phyloP scores from a whole-genome alignment of 2,888 invertebrate species.

The Prenolepis imparis region DNA sequence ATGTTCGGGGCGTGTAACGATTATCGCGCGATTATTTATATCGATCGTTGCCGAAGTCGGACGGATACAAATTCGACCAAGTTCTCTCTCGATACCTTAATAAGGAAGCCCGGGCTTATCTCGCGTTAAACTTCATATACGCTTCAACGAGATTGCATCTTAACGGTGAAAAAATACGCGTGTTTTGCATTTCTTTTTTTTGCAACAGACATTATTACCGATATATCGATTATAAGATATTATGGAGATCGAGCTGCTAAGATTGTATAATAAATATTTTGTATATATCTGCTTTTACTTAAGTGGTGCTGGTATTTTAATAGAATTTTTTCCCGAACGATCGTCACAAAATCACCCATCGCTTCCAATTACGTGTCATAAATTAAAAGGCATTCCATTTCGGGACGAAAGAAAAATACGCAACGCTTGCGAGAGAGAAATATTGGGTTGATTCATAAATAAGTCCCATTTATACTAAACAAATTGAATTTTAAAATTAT shows the following conservation, averaged over 20 bases:
- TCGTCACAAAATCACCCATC: conserved; percentile 2
- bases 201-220: not conserved
- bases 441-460: too few species aligned
- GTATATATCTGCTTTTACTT: not conserved
- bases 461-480: too few species aligned
- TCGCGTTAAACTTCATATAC: conserved; percentile 20
- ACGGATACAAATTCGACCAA: conserved; percentile 43
- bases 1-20: conserved; percentile 45
- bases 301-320: conserved; percentile 28
- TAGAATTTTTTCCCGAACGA: not conserved
- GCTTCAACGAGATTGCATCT: conserved; percentile 31
- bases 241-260: conserved; percentile 6
- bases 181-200: conserved; percentile 13
- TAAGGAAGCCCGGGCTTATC: conserved; percentile 38
- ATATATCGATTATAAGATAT: not conserved
- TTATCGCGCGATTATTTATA: conserved; percentile 48
- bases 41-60: conserved; percentile 24
- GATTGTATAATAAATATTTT: conserved; percentile 22
- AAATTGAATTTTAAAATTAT: too few species aligned
- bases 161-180: not conserved
- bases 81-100: conserved; percentile 23
- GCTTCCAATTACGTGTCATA: not conserved
- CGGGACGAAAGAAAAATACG: not conserved
- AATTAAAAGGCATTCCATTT: not conserved
- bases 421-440: not conserved